Base-by-base conservation (phyloP, 2,888 invertebrate species). In the Phorcus lineatus region DNA sequence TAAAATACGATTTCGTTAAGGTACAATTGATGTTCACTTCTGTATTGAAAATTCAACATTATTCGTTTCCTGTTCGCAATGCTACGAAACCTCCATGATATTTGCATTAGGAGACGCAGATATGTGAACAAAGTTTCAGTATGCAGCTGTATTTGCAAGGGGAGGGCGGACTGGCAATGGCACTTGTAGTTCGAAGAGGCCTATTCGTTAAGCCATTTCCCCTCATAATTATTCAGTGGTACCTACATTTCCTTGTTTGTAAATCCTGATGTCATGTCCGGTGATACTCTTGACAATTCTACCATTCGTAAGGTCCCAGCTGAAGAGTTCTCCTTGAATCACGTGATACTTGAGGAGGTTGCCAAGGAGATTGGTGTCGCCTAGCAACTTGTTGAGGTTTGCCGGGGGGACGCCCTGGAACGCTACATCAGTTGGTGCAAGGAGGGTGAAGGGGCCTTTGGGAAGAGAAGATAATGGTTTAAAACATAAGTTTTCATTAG, bases 391-490 rank as follows among this genome's bases (percentile, higher is more conserved):
- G n/a, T 80, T 70, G 7, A 88, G 66, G n/a, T 81, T 83, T 1
- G 81, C 80, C 0, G 52, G 62, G 22, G 87, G 87, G 17, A 88
- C 66, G 31, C 83, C 85, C 9, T 81, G 82, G 78, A 90, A 85
- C 0, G 88, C 88, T 0, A 81, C 82, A 78, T 90, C 84, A 13
- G 86, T 84, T 0, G 89, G 90, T 3, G 85, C 85, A 1, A 90
- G 77, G 0, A 89, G 31, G 4, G 90, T 90, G 76, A 85, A 88
- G 19, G 89, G 88, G 22, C 87, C 89, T 89, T 81, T 16, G 81
- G 67, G 22, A 55, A 80, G 57, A 1, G 17, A 62, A 17, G n/a
- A 24, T 67, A 52, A 1, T 47, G 47, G 6, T 47, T 47, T 47
- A 9, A 13, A 36, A 36, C 7, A 4, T 36, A 2, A 7, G 7